These are phyloP conservation scores for Grallaria varia DNA, from an alignment of 2,113 vertebrate species.

Conservation along the genomic window DNA sequence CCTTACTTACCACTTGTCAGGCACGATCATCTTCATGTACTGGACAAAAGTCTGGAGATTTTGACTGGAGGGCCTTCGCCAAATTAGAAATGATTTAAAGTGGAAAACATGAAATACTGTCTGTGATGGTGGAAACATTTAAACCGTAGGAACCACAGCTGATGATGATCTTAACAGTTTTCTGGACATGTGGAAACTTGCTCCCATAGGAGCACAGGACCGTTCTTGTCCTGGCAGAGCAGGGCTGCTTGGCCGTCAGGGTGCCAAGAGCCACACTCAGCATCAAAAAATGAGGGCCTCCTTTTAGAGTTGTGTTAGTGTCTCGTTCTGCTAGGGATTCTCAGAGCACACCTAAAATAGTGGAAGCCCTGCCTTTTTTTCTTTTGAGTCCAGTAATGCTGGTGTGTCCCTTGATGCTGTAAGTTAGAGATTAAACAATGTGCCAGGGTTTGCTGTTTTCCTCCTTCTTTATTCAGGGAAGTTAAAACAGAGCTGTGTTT, in stretches of 20 bases:
- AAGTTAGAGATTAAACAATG: neutral
- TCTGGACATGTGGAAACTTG: neutral
- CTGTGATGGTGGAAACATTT: neutral
- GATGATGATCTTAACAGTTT: neutral
- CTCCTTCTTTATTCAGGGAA: neutral
- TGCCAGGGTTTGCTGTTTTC: rapidly evolving
- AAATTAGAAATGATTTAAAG: neutral
- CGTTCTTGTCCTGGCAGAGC: neutral
- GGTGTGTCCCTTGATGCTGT: neutral
- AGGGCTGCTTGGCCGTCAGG: rapidly evolving
- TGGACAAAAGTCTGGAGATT: neutral
- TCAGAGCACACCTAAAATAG: neutral
- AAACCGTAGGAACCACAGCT: neutral
- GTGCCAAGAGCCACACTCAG: neutral
- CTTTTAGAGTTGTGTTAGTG: neutral
- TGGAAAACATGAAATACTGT: neutral
- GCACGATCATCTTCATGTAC: rapidly evolving
- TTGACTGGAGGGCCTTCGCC: neutral
- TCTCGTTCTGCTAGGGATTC: rapidly evolving
- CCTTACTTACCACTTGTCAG: too few relatives aligned
- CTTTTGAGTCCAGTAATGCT: neutral
- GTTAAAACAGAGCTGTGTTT: neutral
- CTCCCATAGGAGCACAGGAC: neutral
- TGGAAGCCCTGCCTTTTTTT: neutral
- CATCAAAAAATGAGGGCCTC: neutral